Percentiles rank a stretch among this genome's conserved stretches.
phyloP scores from a whole-genome alignment of 2,797 vertebrate genomes.

The Ptychadena robeensis region DNA sequence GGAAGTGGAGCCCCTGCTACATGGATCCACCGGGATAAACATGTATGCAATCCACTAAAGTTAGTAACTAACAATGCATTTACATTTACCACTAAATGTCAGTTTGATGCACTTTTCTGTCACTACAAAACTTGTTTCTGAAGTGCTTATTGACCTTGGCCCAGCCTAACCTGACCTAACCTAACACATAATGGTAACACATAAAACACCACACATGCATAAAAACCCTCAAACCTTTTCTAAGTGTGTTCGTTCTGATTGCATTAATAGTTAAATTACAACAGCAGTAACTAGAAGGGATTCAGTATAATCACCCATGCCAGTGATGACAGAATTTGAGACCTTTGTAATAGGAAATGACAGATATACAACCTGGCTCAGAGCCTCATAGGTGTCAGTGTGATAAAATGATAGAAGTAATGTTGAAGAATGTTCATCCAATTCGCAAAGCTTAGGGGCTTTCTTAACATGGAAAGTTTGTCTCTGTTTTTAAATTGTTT shows the following conservation, averaged over 20 bases:
- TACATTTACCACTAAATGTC: no score
- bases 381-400: slow-evolving; percentile 21
- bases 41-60: no score
- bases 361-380: slow-evolving; percentile 6
- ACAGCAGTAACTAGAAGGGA: neutral
- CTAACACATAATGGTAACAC: no score
- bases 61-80: no score
- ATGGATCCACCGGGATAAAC: no score
- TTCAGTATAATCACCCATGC: neutral
- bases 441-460: slow-evolving; percentile 11
- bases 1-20: no score
- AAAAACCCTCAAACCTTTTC: no score
- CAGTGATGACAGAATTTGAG: slow-evolving; percentile 2
- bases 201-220: no score
- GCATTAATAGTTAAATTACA: neutral
- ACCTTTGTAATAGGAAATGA: slow-evolving; percentile 6
- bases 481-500: slow-evolving; percentile 17
- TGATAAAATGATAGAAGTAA: slow-evolving; percentile 19
- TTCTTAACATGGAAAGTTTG: slow-evolving; percentile 24
- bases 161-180: no score
- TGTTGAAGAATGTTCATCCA: slow-evolving; percentile 5
- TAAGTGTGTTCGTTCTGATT: neutral
- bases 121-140: no score
- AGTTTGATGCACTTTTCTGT: no score
- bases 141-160: no score